Base-by-base conservation (phyloP, 1,140 invertebrate species). In the Sipha flava region DNA sequence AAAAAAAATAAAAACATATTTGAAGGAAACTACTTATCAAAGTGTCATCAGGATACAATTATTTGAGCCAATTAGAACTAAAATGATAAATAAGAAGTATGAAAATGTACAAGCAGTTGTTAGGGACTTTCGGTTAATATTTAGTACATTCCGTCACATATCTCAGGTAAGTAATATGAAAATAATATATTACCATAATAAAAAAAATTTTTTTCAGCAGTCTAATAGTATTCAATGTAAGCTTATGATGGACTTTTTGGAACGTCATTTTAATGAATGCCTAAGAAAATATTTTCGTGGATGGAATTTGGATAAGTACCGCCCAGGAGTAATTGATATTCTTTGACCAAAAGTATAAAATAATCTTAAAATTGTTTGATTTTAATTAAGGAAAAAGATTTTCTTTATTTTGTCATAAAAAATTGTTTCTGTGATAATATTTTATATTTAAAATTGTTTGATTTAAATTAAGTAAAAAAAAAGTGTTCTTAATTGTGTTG, bases 221-320 rank as follows among this genome's bases (percentile, higher is more conserved):
- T 77, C 73, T 57, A 77, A 77, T 40, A 52, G 59, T 40, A 57
- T 77, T 59, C 57, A 77, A 77, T 77, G 73, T 77, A 77, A 77
- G 29, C 73, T 77, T 23, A 59, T 77, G 73, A 77, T 77, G 73
- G 73, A 77, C 73, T 77, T 77, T 59, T 59, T 77, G 73, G 73
- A 77, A 77, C 52, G 73, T 26, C 52, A 77, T 43, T 77, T 77
- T 40, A 77, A 77, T 43, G 73, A 77, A 54, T 77, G 73, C 16
- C 73, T 77, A 21, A 77, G 73, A 77, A 77, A 77, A 23, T 77
- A 77, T 59, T 77, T 77, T 10, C 47, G 73, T 18, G 73, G 73
- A 77, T 77, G 73, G 73, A 77, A 77, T 54, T 59, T 77, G 43
- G 73, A 77, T 18, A 77, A 77, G 18, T 77, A 77, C 21, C 23